These are phyloP conservation scores for Ondatra zibethicus DNA, from an alignment of 2,113 vertebrate species.

Conservation along the genomic window DNA sequence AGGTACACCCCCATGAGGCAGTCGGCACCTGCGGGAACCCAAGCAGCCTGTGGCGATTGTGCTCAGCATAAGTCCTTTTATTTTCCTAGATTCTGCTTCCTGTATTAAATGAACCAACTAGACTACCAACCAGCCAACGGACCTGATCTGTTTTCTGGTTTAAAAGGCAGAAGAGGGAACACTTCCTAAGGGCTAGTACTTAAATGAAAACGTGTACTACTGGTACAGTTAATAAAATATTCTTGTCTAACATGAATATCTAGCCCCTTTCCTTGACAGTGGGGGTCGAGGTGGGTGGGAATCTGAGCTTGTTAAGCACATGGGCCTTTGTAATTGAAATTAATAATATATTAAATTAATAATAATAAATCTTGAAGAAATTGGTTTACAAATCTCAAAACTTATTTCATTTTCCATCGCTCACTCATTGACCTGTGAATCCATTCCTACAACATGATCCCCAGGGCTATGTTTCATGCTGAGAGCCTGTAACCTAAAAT, in stretches of 20 bases:
- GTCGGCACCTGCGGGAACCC: slow-evolving; percentile 88
- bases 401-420: not conserved
- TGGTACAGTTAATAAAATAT: slow-evolving; percentile 3
- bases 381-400: slow-evolving; percentile 17
- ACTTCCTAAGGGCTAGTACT: not conserved
- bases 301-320: not conserved
- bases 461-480: not conserved
- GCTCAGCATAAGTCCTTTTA: not conserved
- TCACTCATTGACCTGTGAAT: not conserved
- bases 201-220: not conserved
- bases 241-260: not conserved
- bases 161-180: not conserved
- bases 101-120: not conserved
- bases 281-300: not conserved
- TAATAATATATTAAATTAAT: not conserved
- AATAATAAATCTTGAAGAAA: not conserved
- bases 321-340: not conserved
- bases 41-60: not conserved
- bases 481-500: not conserved
- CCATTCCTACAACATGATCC: not conserved
- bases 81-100: not conserved
- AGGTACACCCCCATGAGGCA: slow-evolving; percentile 93
- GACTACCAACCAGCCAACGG: not conserved
- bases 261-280: not conserved
- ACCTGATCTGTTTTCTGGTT: not conserved